Base-by-base conservation (phyloP, 2,888 invertebrate species). In the Onchidella celtica region DNA sequence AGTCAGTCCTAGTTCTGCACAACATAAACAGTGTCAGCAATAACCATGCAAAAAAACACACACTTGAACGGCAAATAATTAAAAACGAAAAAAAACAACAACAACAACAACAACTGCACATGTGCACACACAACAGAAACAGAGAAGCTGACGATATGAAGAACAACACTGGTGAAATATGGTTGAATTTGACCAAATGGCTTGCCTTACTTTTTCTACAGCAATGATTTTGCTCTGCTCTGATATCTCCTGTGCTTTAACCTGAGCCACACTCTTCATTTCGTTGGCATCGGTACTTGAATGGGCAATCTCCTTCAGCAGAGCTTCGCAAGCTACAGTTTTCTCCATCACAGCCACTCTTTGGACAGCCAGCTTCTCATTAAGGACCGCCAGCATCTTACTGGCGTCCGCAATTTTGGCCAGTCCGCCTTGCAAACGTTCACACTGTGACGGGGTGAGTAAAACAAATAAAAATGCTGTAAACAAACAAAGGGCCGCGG, bases 341-440 rank as follows among this genome's bases (percentile, higher is more conserved):
- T 97, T 97, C 88, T 96, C 95, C 0, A 95, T 95, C 0, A 98
- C 97, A 79, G 96, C 96, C 0, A 96, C 95, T 90, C 97, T 96
- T 92, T 98, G 98, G 47, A 96, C 95, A 0, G 96, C 97, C 29
- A 98, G 94, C 89, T 96, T 96, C 21, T 95, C 95, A 87, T 97
- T 97, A 34, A 98, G 93, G 63, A 96, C 95, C 73, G 95, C 96
- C 34, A 98, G 94, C 91, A 97, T 97, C 0, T 95, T 95, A 79
- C 96, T 96, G 0, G 98, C 97, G 91, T 98, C 97, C 40, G 96
- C 96, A 76, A 98, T 97, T 94, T 97, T 97, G 11, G 95, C 94
- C 85, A 97, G 92, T 24, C 96, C 96, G 24, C 96, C 96, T 74
- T 94, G 94, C 21, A 96, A 93, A 79, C 96, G 94, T 86, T 96